phyloP scores from a whole-genome alignment of 2,888 invertebrate species.

The Deilephila elpenor region DNA sequence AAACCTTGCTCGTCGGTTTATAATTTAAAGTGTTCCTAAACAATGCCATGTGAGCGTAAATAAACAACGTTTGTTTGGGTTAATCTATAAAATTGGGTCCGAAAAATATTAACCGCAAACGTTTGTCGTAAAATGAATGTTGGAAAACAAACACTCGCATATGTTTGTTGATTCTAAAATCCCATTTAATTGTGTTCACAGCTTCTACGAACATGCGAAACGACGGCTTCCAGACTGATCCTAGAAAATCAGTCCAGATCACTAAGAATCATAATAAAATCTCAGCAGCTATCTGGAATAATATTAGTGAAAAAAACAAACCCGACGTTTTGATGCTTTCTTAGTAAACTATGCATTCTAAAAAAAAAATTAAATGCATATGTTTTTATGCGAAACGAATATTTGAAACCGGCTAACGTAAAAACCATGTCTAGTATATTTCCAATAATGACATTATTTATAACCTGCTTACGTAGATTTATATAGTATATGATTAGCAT shows the following conservation, averaged over 20 bases:
- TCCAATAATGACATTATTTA: too few species aligned
- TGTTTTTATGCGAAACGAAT: too few species aligned
- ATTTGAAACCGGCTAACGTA: too few species aligned
- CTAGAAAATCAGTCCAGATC: neutral
- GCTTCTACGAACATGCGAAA: slow-evolving; percentile 8
- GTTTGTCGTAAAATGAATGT: slow-evolving; percentile 24
- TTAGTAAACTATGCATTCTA: neutral
- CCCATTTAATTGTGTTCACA: slow-evolving; percentile 14
- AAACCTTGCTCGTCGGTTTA: slow-evolving; percentile 44
- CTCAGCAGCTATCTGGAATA: neutral
- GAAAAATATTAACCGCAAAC: slow-evolving; percentile 13
- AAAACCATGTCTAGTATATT: too few species aligned
- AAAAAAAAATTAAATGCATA: too few species aligned
- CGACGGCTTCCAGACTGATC: slow-evolving; percentile 12
- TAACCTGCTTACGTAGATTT: too few species aligned
- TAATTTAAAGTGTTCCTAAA: slow-evolving; percentile 45
- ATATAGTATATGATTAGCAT: too few species aligned
- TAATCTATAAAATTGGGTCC: slow-evolving; percentile 30
- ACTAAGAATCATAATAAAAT: neutral
- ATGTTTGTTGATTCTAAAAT: slow-evolving; percentile 19
- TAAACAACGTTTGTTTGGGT: slow-evolving; percentile 40
- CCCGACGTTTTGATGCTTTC: neutral
- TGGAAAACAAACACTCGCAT: slow-evolving; percentile 5
- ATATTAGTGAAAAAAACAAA: neutral
- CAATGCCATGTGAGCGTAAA: slow-evolving; percentile 43